These are phyloP conservation scores for Manis pentadactyla DNA, from an alignment of 2,797 vertebrate species.

Conservation along the genomic window DNA sequence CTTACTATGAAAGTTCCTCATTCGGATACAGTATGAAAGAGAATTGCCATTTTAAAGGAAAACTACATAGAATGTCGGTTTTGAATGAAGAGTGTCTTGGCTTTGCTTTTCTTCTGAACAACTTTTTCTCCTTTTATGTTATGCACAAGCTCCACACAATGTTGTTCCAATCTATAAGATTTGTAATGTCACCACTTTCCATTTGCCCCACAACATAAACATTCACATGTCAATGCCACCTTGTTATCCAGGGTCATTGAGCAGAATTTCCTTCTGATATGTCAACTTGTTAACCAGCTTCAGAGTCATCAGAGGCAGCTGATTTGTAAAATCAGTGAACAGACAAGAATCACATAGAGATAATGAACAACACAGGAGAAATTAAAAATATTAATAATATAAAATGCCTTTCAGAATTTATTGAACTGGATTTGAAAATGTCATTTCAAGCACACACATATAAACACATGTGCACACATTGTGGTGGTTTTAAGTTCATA, in stretches of 20 bases:
- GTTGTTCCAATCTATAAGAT: neutral
- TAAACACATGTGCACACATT: neutral
- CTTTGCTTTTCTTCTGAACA: constrained; percentile 18
- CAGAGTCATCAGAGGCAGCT: neutral
- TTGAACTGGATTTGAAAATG: neutral
- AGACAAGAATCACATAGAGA: constrained; percentile 12
- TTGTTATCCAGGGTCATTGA: neutral
- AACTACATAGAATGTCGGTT: neutral
- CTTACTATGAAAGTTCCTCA: neutral
- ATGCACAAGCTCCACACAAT: neutral
- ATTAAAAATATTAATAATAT: neutral
- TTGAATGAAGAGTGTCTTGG: neutral
- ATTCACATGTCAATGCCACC: neutral
- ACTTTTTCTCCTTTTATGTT: constrained; percentile 3
- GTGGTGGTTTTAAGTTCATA: neutral
- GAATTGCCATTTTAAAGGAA: neutral
- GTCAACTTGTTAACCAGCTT: neutral
- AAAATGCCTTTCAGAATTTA: neutral
- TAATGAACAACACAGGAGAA: neutral
- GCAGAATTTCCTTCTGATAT: neutral
- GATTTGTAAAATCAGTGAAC: neutral
- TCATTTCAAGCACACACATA: neutral
- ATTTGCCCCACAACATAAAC: neutral
- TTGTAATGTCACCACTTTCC: neutral
- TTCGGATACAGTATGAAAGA: neutral